These are phyloP conservation scores for Paedocypris sp. DNA, from an alignment of 2,113 vertebrate genomes.

Conservation along the genomic window DNA sequence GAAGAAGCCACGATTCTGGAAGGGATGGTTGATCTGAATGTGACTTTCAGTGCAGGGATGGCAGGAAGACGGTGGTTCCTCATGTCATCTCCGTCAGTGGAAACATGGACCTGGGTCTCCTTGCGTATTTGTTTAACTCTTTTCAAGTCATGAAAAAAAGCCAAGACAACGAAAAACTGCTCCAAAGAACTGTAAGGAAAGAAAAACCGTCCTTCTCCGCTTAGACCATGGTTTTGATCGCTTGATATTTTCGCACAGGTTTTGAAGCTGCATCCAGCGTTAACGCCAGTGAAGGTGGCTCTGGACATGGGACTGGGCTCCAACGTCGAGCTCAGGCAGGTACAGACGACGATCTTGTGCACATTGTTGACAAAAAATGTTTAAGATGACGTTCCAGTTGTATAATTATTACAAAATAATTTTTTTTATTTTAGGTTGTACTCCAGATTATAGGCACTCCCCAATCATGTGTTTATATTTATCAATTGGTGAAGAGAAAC, in stretches of 20 bases:
- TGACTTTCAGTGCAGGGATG: slow-evolving; percentile 69
- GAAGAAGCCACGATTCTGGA: not conserved
- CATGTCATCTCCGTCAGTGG: slow-evolving; percentile 70
- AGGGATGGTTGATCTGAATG: not conserved
- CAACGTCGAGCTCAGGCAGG: slow-evolving; percentile 77
- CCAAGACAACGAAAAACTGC: slow-evolving; percentile 60
- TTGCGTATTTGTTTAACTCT: slow-evolving; percentile 79
- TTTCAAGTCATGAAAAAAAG: slow-evolving; percentile 67
- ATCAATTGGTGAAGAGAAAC: too few species aligned
- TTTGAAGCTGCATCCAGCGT: slow-evolving; percentile 82
- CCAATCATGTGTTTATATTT: too few species aligned
- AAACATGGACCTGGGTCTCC: slow-evolving; percentile 71
- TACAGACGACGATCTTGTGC: slow-evolving; percentile 27
- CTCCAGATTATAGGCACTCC: too few species aligned
- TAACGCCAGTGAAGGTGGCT: slow-evolving; percentile 84
- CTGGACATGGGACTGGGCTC: slow-evolving; percentile 77
- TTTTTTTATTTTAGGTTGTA: too few species aligned
- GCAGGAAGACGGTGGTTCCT: slow-evolving; percentile 68
- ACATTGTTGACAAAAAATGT: too few species aligned
- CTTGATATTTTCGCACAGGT: slow-evolving; percentile 57
- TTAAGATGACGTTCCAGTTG: too few species aligned
- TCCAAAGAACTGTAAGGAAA: slow-evolving; percentile 73
- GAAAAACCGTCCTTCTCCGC: too few species aligned
- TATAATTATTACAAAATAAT: too few species aligned
- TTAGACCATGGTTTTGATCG: not conserved